Evolutionary conservation across 2,888 invertebrate species (phyloP).

Genomic region (Chalcosyrphus nemorum): DNA sequence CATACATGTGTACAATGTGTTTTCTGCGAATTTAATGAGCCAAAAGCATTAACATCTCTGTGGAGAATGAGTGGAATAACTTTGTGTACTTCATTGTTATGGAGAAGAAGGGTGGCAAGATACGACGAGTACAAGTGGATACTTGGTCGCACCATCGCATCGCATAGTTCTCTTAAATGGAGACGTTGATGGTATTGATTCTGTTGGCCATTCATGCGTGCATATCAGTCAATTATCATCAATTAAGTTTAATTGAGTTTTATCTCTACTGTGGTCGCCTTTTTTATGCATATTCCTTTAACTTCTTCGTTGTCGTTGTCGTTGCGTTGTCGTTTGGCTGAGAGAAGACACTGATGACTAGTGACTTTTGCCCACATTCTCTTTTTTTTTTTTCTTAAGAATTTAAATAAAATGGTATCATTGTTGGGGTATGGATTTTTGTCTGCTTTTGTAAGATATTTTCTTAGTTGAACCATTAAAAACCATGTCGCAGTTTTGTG

Average conservation of each 20-base stretch:
- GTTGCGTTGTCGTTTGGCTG: slow-evolving; percentile 11
- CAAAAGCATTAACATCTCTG: slow-evolving; percentile 29
- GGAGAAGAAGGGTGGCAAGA: slow-evolving; percentile 22
- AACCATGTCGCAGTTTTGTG: slow-evolving; percentile 9
- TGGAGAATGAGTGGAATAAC: not conserved
- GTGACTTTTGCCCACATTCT: slow-evolving; percentile 44
- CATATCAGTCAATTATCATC: slow-evolving; percentile 71
- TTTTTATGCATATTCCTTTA: slow-evolving; percentile 16
- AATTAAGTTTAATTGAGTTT: slow-evolving; percentile 71
- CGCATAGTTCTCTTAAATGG: slow-evolving; percentile 25
- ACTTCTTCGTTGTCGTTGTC: slow-evolving; percentile 11
- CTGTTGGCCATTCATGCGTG: slow-evolving; percentile 63
- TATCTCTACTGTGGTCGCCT: slow-evolving; percentile 26
- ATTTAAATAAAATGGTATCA: slow-evolving; percentile 48
- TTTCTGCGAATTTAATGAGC: slow-evolving; percentile 24
- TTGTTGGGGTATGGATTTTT: slow-evolving; percentile 18
- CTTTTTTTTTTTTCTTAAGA: slow-evolving; percentile 1
- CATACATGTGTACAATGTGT: not conserved
- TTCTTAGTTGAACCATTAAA: not conserved
- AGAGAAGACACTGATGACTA: slow-evolving; percentile 38
- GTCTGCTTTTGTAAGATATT: slow-evolving; percentile 11
- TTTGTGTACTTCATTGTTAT: slow-evolving; percentile 18
- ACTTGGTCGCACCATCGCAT: slow-evolving; percentile 31
- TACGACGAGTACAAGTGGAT: slow-evolving; percentile 15
- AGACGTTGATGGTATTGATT: slow-evolving; percentile 62